Conservation (phyloP, 2,797 vertebrate genomes). For the Cuculus canorus region DNA sequence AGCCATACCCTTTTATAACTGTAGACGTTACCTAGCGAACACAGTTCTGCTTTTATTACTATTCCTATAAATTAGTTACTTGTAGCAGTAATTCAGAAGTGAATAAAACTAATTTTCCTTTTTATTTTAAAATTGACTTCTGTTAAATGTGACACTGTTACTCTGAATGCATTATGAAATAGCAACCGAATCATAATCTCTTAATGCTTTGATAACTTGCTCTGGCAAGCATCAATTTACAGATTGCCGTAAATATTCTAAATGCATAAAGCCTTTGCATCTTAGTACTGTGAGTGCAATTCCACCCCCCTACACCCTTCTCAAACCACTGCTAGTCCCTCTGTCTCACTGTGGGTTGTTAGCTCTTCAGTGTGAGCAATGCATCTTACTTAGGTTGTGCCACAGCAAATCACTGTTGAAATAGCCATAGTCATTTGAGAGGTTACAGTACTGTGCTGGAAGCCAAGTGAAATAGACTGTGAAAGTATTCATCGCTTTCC, state of each 20-base stretch:
- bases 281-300: not conserved
- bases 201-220: not conserved
- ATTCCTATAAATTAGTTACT: slow-evolving; percentile 27
- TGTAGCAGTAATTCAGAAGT: slow-evolving; percentile 23
- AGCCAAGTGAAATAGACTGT: not conserved
- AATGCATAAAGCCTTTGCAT: not conserved
- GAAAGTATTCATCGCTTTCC: not conserved
- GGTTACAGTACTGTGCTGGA: not conserved
- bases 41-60: slow-evolving; percentile 46
- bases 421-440: not conserved
- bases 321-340: not conserved
- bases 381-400: not conserved
- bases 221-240: not conserved
- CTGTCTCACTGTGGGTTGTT: not conserved
- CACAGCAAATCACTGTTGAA: not conserved
- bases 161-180: not conserved
- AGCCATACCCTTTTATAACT: not conserved
- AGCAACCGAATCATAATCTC: not conserved
- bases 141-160: not conserved
- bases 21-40: slow-evolving; percentile 28
- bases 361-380: not conserved
- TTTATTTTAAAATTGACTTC: slow-evolving; percentile 48
- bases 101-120: slow-evolving; percentile 51
- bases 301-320: no score
- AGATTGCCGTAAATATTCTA: not conserved